Evolutionary conservation across 2,888 invertebrate species (phyloP).

Genomic region (Agrochola lychnidis): DNA sequence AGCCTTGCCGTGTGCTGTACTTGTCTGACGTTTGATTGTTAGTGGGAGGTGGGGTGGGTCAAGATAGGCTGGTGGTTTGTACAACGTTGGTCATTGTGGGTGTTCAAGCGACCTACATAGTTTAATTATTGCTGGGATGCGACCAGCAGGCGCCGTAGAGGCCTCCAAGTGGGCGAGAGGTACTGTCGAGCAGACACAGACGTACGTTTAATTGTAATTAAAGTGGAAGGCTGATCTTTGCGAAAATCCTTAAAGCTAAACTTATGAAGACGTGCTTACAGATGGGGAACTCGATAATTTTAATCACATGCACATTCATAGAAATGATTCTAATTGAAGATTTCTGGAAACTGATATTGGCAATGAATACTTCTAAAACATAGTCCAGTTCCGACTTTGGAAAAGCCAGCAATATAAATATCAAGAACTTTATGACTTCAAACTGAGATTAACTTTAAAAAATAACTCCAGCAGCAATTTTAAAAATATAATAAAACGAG

Average conservation of each 20-base stretch:
- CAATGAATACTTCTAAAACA: not conserved
- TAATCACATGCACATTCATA: slow-evolving; percentile 6
- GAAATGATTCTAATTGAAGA: not conserved
- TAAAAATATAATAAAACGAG: not conserved
- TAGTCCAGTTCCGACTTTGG: not conserved
- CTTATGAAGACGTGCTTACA: not conserved
- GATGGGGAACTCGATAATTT: slow-evolving; percentile 5
- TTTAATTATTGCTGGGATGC: slow-evolving; percentile 88
- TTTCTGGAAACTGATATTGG: not conserved
- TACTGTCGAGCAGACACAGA: slow-evolving; percentile 73
- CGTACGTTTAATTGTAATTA: slow-evolving; percentile 48
- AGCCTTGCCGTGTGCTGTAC: slow-evolving; percentile 70
- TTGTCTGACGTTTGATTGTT: slow-evolving; percentile 72
- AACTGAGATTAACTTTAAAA: not conserved
- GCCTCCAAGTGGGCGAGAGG: slow-evolving; percentile 82
- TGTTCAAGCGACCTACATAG: slow-evolving; percentile 88
- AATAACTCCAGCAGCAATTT: not conserved
- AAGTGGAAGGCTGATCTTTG: slow-evolving; percentile 34
- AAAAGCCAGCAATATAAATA: slow-evolving; percentile 17
- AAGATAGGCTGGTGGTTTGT: slow-evolving; percentile 71
- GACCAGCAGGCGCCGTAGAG: slow-evolving; percentile 86
- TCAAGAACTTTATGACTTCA: not conserved
- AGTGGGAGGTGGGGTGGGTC: slow-evolving; percentile 77
- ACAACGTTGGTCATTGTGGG: slow-evolving; percentile 85
- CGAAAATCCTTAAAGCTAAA: slow-evolving; percentile 13